Base-by-base conservation (phyloP, 2,113 vertebrate genomes). In the Caretta caretta region DNA sequence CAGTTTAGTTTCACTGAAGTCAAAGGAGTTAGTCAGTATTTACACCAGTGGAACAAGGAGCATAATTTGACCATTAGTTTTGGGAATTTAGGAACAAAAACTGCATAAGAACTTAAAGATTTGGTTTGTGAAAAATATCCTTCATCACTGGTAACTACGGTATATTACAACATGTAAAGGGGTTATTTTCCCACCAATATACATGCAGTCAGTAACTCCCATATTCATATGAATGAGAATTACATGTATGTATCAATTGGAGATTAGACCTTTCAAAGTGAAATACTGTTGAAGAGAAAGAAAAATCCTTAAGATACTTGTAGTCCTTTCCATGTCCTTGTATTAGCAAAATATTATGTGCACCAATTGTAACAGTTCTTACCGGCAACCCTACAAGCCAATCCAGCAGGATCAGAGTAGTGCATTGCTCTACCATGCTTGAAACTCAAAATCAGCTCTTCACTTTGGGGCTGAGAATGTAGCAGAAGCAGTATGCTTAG, bases 261-360 rank as follows among this genome's bases (percentile, higher is more conserved):
- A 53, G 65, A 86, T n/a, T 1, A 49, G 51, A 59, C 54, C 59
- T 76, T 87, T 84, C 48, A 10, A 82, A 31, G 62, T 89, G 90
- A 86, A 91, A 84, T 84, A 0, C 69, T 56, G 80, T 4, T 62
- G 91, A 69, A 80, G 94, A 84, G 54, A 93, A 83, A 91, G 75
- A 14, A 42, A 91, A 38, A 89, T 53, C 29, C 42, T 94, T 62
- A 48, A 84, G 90, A 94, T 95, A 97, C 94, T 96, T 97, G 96
- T 95, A 94, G 87, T 86, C 86, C 46, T 97, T 95, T 82, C 90
- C 91, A 87, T 92, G 94, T 38, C 31, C 76, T 91, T 81, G 62
- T 48, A 65, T 81, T 84, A 72, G 65, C 19, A 72, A 72, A 72
- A 72, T 20, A 72, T 72, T 69, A 69, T 16, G 19, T 72, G 65